These are phyloP conservation scores for Epicauta chinensis DNA, from an alignment of 1,140 invertebrate species.

Conservation along the genomic window DNA sequence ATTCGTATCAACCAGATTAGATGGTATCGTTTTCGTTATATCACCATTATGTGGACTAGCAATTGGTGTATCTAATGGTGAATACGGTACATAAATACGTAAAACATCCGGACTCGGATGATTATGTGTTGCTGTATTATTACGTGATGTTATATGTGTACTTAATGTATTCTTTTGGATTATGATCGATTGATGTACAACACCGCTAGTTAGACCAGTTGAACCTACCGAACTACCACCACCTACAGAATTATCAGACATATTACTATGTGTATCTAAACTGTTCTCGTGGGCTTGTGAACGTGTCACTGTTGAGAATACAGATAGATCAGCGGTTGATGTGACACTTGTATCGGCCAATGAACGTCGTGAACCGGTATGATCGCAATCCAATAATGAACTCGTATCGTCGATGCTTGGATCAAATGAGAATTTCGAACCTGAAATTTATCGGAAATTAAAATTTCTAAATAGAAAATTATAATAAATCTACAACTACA, in stretches of 20 bases:
- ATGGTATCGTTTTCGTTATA: constrained; percentile 42
- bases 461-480: too few relatives aligned
- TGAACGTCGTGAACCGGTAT: constrained; percentile 63
- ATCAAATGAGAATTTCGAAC: constrained; percentile 62
- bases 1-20: constrained; percentile 48
- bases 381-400: constrained; percentile 50
- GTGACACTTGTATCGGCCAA: constrained; percentile 77
- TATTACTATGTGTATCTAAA: constrained; percentile 66
- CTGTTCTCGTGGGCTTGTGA: constrained; percentile 68
- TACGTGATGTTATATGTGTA: constrained; percentile 56
- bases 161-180: constrained; percentile 43
- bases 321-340: constrained; percentile 73
- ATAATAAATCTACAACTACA: too few relatives aligned
- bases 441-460: constrained; percentile 36
- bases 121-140: constrained; percentile 48
- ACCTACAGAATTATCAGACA: constrained; percentile 56
- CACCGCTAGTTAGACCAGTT: constrained; percentile 35
- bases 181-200: constrained; percentile 23
- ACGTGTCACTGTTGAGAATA: constrained; percentile 66
- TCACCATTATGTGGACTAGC: constrained; percentile 53
- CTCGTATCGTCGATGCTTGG: constrained; percentile 60
- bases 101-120: constrained; percentile 59
- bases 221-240: constrained; percentile 56
- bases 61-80: constrained; percentile 44
- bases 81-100: constrained; percentile 69